Base-by-base conservation (phyloP, 2,797 vertebrate species). In the Leucoraja ocellata region DNA sequence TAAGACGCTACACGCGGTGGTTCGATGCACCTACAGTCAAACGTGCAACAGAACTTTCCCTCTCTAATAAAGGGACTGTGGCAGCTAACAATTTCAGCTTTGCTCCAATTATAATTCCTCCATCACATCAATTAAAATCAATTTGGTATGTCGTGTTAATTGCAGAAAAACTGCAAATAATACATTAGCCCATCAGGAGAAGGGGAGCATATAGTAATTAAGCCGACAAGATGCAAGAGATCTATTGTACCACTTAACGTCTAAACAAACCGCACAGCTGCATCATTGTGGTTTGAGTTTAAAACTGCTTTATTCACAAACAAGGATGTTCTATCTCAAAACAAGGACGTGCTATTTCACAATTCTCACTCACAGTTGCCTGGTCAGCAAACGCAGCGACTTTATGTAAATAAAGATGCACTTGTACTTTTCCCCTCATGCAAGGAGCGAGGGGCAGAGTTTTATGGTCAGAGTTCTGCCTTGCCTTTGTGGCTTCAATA, bases 321-420 rank as follows among this genome's bases (percentile, higher is more conserved):
- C 84, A 88, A 88, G 61, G 84, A 88, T 68, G 84, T 88, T 88
- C 83, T 86, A 86, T 86, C 63, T 86, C 83, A 86, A 86, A 84
- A 84, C 46, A 84, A 84, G 81, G 81, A 61, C 58, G 81, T 58
- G 54, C 83, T 63, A 86, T 86, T 63, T 86, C 58, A 86, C 61
- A 88, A 65, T 68, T 36, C 84, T 88, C 84, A 88, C 65, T 88
- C 63, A 88, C 84, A 88, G 68, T 68, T 23, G 84, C 61, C 84
- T 88, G 84, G 84, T 88, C 84, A 68, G 61, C 63, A 68, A 88
- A 68, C 63, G 21, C 84, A 21, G n/a, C 3, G 16, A 65, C 61
- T 68, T 68, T 36, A 68, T 36, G 68, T 32, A 68, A 88, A 88
- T 88, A 88, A 68, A 88, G 84, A 88, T 68, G 18, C 63, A 16